These are phyloP conservation scores for Leuctra nigra DNA, from an alignment of 2,888 invertebrate species.

Conservation along the genomic window DNA sequence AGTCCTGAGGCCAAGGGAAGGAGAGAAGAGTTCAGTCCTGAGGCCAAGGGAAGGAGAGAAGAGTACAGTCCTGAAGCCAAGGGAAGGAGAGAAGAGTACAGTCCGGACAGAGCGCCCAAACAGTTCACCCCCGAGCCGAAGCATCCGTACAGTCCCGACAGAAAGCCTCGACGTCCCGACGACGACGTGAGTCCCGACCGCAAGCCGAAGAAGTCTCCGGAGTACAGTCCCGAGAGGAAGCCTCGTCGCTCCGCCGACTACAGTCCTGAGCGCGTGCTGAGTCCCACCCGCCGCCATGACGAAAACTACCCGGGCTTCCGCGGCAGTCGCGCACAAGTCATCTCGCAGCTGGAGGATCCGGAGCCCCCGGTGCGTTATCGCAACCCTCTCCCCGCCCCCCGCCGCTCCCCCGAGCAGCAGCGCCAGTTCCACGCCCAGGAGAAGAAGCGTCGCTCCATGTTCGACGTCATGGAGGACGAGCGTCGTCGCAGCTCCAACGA, in stretches of 20 bases:
- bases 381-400: slow-evolving; percentile 5
- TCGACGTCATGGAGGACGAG: slow-evolving; percentile 41
- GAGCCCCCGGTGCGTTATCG: slow-evolving; percentile 10
- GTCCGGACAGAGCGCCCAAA: neutral
- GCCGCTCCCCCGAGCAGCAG: neutral
- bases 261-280: slow-evolving; percentile 13
- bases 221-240: neutral
- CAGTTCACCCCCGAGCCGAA: neutral
- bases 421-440: slow-evolving; percentile 11
- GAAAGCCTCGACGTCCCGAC: neutral
- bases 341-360: slow-evolving; percentile 2
- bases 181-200: slow-evolving; percentile 9
- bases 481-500: slow-evolving; percentile 42
- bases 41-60: neutral
- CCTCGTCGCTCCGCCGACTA: slow-evolving; percentile 3
- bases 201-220: neutral
- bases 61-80: slow-evolving; percentile 2
- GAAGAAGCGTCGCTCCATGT: slow-evolving; percentile 28
- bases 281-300: slow-evolving; percentile 11
- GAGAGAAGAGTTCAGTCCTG: neutral
- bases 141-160: neutral
- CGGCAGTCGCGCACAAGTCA: slow-evolving; percentile 2
- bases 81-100: slow-evolving; percentile 3
- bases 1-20: slow-evolving; percentile 2
- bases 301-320: slow-evolving; percentile 1